These are phyloP conservation scores for Folsomia manolachei DNA, from an alignment of 2,888 invertebrate species.

Conservation along the genomic window DNA sequence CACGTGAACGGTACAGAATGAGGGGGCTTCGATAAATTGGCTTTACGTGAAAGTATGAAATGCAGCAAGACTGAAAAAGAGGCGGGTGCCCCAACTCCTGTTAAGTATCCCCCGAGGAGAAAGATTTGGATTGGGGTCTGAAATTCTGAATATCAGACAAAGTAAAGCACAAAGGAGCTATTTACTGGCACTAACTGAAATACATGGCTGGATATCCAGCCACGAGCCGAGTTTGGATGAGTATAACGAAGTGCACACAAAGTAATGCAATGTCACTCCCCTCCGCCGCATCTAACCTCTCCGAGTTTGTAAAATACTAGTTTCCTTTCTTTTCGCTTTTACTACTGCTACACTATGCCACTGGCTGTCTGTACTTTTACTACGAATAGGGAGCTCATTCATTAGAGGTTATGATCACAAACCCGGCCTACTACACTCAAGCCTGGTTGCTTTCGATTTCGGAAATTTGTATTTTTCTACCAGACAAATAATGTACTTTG, in stretches of 20 bases:
- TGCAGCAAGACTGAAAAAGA: neutral
- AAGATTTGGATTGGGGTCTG: neutral
- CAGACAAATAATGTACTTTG: neutral
- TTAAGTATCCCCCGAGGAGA: constrained; percentile 1
- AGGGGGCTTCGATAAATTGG: neutral
- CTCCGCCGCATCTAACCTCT: neutral
- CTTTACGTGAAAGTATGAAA: neutral
- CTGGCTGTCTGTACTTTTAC: neutral
- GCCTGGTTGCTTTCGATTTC: neutral
- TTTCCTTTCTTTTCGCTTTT: neutral
- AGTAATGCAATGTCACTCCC: neutral
- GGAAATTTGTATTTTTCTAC: neutral
- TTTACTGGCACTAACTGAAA: constrained; percentile 3
- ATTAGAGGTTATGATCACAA: constrained; percentile 1
- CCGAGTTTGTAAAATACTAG: neutral
- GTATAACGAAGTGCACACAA: neutral
- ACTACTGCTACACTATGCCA: neutral
- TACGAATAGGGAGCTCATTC: neutral
- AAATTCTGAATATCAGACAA: neutral
- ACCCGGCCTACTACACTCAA: neutral
- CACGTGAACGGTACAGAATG: neutral
- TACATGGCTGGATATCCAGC: neutral
- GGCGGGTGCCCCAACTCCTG: neutral
- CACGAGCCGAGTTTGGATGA: neutral
- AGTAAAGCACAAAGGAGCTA: constrained; percentile 2